Evolutionary conservation across 1,140 invertebrate species (phyloP), one percentile per base, ranked within the genome.

Genomic region (Drosophila asahinai): DNA sequence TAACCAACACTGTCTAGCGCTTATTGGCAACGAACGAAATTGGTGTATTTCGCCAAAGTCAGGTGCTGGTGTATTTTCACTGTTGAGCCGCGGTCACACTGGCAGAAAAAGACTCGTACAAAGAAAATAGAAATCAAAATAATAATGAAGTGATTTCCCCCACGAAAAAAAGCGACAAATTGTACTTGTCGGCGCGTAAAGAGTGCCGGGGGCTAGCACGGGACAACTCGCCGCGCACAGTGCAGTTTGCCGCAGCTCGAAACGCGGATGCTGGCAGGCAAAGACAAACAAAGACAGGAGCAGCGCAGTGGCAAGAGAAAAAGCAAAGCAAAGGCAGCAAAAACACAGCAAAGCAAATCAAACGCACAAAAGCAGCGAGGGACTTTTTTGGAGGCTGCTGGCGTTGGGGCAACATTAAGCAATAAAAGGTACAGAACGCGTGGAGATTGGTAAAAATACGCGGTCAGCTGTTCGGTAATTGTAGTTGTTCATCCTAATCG

Each of bases 91-190:
- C 33, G 33, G 33, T 36, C 33, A 36, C 33, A 36, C 33, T 36
- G 33, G 33, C 33, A 36, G 33, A 36, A 36, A 36, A 36, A 36
- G 33, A 36, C 60, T 57, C 66, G 59, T 65, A 71, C 49, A 83
- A 86, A 86, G 79, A 86, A 86, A 86, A 86, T 86, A 73, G 75
- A 86, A 86, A 86, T 82, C 84, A 86, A 86, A 82, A 86, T 67
- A 77, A 77, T 78, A 82, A 82, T 86, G 76, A 68, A 82, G 64
- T 82, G 75, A 67, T 74, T 63, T 64, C 45, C 8, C 43, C 17
- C 36, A 55, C 33, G 19, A 61, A 72, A 83, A 77, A 81, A 57
- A 36, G 49, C 55, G 47, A 52, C 58, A 65, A 70, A 64, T 64
- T 67, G 55, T 42, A 59, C 45, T 68, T 49, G 63, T 62, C 62